These are phyloP conservation scores for Balanococcus diminutus DNA, from an alignment of 2,888 invertebrate species.

Conservation along the genomic window DNA sequence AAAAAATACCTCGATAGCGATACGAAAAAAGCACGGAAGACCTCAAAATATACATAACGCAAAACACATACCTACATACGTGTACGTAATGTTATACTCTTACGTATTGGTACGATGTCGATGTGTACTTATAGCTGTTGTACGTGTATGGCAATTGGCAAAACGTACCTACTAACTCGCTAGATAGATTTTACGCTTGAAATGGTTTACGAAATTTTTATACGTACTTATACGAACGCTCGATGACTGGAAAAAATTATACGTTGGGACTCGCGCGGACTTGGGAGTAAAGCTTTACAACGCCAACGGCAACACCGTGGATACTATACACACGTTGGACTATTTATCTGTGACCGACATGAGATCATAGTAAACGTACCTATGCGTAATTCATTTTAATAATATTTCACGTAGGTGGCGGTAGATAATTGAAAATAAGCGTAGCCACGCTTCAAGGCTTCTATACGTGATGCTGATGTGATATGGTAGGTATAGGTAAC, in stretches of 20 bases:
- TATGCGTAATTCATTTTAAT: slow-evolving; percentile 22
- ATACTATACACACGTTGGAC: slow-evolving; percentile 8
- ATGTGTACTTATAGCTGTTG: too few species aligned
- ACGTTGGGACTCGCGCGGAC: not conserved
- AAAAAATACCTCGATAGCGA: too few species aligned
- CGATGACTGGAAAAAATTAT: slow-evolving; percentile 16
- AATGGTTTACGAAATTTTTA: slow-evolving; percentile 11
- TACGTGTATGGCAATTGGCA: not conserved
- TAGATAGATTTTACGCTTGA: not conserved
- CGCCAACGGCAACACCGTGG: slow-evolving; percentile 9
- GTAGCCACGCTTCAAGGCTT: not conserved
- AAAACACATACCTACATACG: too few species aligned
- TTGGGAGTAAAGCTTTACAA: not conserved
- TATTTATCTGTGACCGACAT: slow-evolving; percentile 15
- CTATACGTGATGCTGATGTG: not conserved
- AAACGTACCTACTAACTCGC: not conserved
- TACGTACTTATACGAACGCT: not conserved
- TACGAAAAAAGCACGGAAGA: too few species aligned
- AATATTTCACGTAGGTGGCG: not conserved
- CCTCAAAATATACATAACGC: too few species aligned
- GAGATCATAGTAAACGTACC: slow-evolving; percentile 8
- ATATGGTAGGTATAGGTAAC: too few species aligned
- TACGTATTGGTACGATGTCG: too few species aligned
- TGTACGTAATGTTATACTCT: too few species aligned
- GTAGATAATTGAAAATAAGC: not conserved